Evolutionary conservation across 2,113 vertebrate species (phyloP).

Genomic region (Philantomba maxwellii): DNA sequence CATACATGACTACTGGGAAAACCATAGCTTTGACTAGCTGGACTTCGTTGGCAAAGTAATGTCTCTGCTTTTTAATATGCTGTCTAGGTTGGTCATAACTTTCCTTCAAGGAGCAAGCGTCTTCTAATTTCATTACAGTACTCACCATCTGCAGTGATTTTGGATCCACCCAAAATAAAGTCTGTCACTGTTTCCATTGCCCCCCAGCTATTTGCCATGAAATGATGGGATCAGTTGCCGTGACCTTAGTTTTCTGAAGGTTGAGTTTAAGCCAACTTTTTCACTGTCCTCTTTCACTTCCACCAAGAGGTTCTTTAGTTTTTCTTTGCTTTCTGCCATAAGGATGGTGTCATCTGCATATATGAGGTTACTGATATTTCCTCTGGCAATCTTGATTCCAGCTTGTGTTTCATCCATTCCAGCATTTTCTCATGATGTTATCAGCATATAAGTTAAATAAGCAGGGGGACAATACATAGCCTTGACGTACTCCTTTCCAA

Average conservation of each 20-base stretch:
- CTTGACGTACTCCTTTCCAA: rapidly evolving
- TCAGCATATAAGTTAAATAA: background rate
- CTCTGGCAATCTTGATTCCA: background rate
- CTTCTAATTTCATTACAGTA: background rate
- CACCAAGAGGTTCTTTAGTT: background rate
- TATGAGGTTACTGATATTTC: background rate
- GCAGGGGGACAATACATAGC: background rate
- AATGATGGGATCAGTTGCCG: background rate
- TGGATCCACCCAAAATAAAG: background rate
- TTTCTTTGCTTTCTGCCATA: background rate
- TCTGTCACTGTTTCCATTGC: background rate
- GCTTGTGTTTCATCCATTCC: background rate
- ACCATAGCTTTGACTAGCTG: background rate
- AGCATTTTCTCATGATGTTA: background rate
- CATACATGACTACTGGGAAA: background rate
- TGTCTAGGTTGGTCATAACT: background rate
- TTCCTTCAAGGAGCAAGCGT: background rate
- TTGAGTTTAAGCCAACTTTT: background rate
- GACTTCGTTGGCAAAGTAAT: background rate
- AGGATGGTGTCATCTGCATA: background rate
- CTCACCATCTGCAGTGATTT: background rate
- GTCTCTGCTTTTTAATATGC: background rate
- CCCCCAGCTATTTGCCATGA: background rate
- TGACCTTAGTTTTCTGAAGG: background rate
- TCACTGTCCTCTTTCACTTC: background rate